Base-by-base conservation (phyloP, 2,888 invertebrate species). In the Caenorhabditis drosophilae region DNA sequence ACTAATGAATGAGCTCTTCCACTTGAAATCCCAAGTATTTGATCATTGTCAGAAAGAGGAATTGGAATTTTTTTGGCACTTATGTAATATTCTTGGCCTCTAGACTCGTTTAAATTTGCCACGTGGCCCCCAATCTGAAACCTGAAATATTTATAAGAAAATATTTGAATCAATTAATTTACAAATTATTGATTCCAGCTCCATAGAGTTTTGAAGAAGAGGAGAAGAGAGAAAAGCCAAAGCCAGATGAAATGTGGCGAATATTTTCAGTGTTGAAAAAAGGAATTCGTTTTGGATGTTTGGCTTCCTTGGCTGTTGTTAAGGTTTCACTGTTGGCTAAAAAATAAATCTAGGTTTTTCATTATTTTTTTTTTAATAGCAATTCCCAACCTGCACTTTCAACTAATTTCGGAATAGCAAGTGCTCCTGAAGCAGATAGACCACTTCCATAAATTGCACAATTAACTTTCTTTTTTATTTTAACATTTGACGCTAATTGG, bases 171-270 rank as follows among this genome's bases (percentile, higher is more conserved):
- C 12, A 36, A 11, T n/a, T n/a, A 36, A 11, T 45, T 52, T 55
- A 77, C 69, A 71, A 59, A 56, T 81, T 81, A 56, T 81, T 81
- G 20, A 81, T 50, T 25, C 81, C 81, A 1, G 77, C 62, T 1
- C 81, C 81, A 45, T 67, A 82, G 0, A 81, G 40, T 22, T 63
- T 58, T 23, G 56, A 51, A 22, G 60, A 45, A 2, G 80, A 79
- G 0, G 79, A 75, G 42, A 81, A 81, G 4, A 81, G 60, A 4
- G 81, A 81, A 48, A 82, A 81, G 34, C 81, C 81, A 52, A 77
- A 78, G 2, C 81, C 81, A 15, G 80, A 73, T 15, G 80, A 70
- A 1, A 81, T 62, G 6, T 59, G 60, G 15, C 61, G 63, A 27
- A 81, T 77, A 23, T 69, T 70, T 40, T 67, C 66, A n/a, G 68